Evolutionary conservation across 2,797 vertebrate species (phyloP), one percentile per base, ranked within the genome.

Genomic region (Helicolenus hilgendorfi): DNA sequence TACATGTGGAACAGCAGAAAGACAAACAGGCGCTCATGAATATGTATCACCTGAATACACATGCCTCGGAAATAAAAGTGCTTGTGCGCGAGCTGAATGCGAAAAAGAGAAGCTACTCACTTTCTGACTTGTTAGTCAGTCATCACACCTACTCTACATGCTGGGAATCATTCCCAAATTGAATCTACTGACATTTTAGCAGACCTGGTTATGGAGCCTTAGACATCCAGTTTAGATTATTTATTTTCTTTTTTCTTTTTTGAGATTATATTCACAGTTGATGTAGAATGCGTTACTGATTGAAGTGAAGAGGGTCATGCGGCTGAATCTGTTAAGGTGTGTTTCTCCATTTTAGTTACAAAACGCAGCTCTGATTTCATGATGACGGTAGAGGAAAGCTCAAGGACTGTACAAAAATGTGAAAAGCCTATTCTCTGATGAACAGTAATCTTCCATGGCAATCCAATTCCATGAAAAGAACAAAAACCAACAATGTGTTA

Each of bases 21-120:
- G 77, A 60, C 11, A 86, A 58, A 68, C 75, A 79, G 71, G 55
- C 79, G 53, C 63, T 73, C 36, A 77, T 88, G 77, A 88, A 88
- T 91, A 83, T 88, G 63, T 49, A 91, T 78, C 65, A 83, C 77
- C 77, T 68, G 79, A 62, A 69, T 5, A 53, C 67, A 79, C 41
- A 26, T 27, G 75, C 11, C 29, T 55, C 31, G 4, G 22, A 62
- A 77, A 81, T 18, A 69, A 36, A 77, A 11, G 3, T 59, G 56
- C 20, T 24, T 26, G 70, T 81, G 74, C 65, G 53, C 6, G 35
- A 79, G 33, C 55, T 63, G 62, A 72, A 79, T 74, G 36, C 14
- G 45, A 62, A 81, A 63, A 64, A 5, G 27, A 75, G 36, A 64
- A 45, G 36, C 26, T 71, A 13, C 31, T 68, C 72, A 27, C 49